Evolutionary conservation across 2,113 vertebrate genomes (phyloP).

Genomic region (Nesospiza acunhae): DNA sequence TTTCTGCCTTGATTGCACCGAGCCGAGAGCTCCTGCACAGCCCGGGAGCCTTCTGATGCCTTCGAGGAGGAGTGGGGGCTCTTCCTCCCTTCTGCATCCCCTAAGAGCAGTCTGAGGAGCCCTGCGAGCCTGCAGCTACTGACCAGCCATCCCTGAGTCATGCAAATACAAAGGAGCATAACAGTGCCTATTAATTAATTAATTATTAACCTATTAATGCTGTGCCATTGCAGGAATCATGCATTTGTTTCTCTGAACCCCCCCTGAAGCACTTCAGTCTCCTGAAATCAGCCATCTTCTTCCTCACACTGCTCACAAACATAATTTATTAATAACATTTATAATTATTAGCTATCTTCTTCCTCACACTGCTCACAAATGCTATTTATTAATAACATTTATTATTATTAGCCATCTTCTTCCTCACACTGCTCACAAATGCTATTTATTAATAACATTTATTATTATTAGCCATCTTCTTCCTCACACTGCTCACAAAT

Average conservation of each 20-base stretch:
- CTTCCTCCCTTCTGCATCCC: neutral
- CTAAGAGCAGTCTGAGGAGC: neutral
- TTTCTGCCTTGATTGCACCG: neutral
- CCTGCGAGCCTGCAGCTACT: accelerated
- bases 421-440: neutral
- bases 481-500: neutral
- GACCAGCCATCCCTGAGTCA: neutral
- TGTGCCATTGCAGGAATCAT: neutral
- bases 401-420: neutral
- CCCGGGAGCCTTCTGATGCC: neutral
- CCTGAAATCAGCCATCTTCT: neutral
- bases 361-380: neutral
- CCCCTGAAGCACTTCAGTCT: neutral
- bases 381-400: no score
- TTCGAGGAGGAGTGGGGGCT: accelerated
- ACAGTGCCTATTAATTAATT: neutral
- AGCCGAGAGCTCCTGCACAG: neutral
- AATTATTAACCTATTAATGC: neutral
- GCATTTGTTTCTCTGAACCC: neutral
- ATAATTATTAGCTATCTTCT: no score
- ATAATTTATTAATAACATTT: no score
- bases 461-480: neutral
- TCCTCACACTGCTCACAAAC: neutral
- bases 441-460: no score
- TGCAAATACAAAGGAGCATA: neutral